phyloP scores from a whole-genome alignment of 2,888 invertebrate species.

The Netelia fuscicornis region DNA sequence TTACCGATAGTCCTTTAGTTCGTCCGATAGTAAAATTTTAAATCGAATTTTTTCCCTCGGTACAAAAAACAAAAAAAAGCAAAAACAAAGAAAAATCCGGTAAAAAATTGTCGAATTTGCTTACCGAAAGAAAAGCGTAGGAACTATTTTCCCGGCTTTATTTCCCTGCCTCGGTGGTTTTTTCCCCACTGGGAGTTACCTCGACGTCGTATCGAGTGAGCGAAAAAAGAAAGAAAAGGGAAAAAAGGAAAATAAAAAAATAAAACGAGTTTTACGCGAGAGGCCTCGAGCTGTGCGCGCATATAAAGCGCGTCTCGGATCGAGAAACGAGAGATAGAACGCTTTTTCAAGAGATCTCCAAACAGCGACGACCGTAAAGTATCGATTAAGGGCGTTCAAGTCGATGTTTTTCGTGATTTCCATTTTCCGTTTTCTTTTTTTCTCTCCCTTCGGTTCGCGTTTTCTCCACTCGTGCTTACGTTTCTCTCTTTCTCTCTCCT shows the following conservation, averaged over 20 bases:
- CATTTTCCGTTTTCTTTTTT: slow-evolving; percentile 14
- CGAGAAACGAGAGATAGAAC: slow-evolving; percentile 18
- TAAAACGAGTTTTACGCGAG: slow-evolving; percentile 41
- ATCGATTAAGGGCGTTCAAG: slow-evolving; percentile 48
- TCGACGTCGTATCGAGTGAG: slow-evolving; percentile 9
- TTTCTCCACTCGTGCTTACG: not conserved
- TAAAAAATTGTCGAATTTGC: slow-evolving; percentile 9
- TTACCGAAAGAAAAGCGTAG: slow-evolving; percentile 4
- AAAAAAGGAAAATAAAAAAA: slow-evolving; percentile 6
- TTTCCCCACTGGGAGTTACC: slow-evolving; percentile 14
- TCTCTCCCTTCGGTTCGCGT: slow-evolving; percentile 14
- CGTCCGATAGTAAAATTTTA: too few relatives aligned
- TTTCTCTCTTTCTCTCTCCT: slow-evolving; percentile 26
- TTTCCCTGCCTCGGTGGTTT: not conserved
- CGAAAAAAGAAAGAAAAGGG: not conserved
- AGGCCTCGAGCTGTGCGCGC: not conserved
- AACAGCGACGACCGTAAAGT: slow-evolving; percentile 42
- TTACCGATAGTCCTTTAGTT: too few relatives aligned
- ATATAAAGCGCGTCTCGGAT: slow-evolving; percentile 5
- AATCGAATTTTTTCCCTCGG: too few relatives aligned
- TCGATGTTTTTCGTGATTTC: slow-evolving; percentile 4
- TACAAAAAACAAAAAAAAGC: too few relatives aligned
- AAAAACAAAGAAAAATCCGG: too few relatives aligned
- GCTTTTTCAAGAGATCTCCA: slow-evolving; percentile 54
- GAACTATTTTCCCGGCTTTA: slow-evolving; percentile 18